These are phyloP conservation scores for Pachypanchax playfairii DNA, from an alignment of 2,113 vertebrate species.

Conservation along the genomic window DNA sequence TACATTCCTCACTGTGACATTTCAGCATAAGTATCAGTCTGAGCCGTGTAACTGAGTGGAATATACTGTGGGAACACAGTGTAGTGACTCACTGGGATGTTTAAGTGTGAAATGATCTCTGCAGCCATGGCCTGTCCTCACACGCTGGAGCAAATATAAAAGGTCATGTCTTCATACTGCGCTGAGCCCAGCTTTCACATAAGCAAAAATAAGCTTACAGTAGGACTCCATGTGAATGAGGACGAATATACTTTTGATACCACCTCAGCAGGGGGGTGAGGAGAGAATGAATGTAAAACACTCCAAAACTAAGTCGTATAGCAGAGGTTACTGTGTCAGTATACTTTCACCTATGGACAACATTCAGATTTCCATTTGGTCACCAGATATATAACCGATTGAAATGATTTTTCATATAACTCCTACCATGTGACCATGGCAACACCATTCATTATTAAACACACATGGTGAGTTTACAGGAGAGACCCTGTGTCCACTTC, in stretches of 20 bases:
- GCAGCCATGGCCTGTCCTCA: constrained; percentile 26
- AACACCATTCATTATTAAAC: no score
- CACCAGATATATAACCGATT: no score
- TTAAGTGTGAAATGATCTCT: constrained; percentile 50
- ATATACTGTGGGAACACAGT: constrained; percentile 15
- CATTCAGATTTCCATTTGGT: no score
- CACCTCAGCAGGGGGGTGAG: background rate
- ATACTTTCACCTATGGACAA: no score
- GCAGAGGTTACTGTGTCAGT: no score
- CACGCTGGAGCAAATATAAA: constrained; percentile 35
- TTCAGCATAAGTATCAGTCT: constrained; percentile 22
- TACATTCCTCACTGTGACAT: constrained; percentile 38
- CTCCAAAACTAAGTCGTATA: no score
- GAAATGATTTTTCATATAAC: no score
- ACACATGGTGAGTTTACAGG: no score
- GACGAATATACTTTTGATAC: constrained; percentile 14
- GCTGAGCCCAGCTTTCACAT: constrained; percentile 49
- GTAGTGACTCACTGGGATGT: constrained; percentile 24
- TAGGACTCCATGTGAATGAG: background rate
- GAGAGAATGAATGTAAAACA: constrained; percentile 9
- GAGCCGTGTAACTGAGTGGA: constrained; percentile 35
- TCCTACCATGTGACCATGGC: no score
- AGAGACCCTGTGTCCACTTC: no score
- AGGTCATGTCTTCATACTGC: constrained; percentile 47
- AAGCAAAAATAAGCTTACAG: constrained; percentile 23